Conservation (phyloP, 2,797 vertebrate genomes). For the Pangasius djambal region DNA sequence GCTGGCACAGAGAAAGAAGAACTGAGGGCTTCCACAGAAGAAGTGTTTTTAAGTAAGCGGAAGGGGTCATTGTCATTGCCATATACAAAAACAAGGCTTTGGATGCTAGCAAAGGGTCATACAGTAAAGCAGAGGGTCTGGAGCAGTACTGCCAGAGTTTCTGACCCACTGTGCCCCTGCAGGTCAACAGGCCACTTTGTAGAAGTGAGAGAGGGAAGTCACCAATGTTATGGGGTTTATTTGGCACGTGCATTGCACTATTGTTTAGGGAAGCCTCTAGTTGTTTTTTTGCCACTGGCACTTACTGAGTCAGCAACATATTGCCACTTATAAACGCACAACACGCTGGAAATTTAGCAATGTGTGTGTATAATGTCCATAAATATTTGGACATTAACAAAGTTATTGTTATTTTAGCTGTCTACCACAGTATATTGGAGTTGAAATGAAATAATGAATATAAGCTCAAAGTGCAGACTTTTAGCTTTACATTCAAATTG, state of each 20-base stretch:
- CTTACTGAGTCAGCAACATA: conserved; percentile 40
- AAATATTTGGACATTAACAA: conserved; percentile 5
- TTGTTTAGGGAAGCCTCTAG: conserved; percentile 43
- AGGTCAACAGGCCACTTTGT: conserved; percentile 70
- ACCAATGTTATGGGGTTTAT: conserved; percentile 64
- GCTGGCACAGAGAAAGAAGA: conserved; percentile 61
- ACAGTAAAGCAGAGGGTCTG: conserved; percentile 54
- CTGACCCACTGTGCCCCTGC: conserved; percentile 32
- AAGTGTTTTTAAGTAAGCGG: conserved; percentile 48
- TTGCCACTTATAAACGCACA: conserved; percentile 9
- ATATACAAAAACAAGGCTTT: conserved; percentile 43
- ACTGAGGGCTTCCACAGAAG: conserved; percentile 55
- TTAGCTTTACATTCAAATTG: neutral
- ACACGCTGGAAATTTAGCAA: neutral
- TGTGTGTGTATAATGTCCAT: conserved; percentile 1
- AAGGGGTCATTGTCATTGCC: conserved; percentile 35
- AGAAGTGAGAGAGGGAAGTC: conserved; percentile 85
- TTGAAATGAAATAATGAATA: neutral
- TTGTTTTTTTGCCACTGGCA: conserved; percentile 33
- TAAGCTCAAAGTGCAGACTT: neutral
- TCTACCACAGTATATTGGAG: neutral
- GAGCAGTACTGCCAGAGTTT: conserved; percentile 19
- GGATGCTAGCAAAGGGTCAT: conserved; percentile 1
- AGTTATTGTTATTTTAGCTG: neutral
- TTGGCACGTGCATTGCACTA: conserved; percentile 64